Percentiles rank a stretch among this genome's conserved stretches.
Conservation (phyloP, 2,797 vertebrate genomes). For the Pogonophryne albipinna region DNA sequence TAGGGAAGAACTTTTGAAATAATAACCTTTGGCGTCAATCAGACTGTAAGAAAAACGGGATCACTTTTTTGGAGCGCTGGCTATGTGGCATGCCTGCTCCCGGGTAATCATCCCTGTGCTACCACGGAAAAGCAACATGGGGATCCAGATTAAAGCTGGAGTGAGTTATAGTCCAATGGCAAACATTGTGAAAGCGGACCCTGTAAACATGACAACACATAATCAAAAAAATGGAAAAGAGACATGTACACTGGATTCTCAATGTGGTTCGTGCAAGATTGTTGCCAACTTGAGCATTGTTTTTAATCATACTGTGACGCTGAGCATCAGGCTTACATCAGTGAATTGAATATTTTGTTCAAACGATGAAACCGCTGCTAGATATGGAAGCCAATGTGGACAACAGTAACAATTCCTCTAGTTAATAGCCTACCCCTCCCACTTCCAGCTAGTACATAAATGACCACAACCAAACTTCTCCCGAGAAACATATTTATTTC, state of each 20-base stretch:
- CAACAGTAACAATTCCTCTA: slow-evolving; percentile 12
- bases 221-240: slow-evolving; percentile 16
- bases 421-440: slow-evolving; percentile 21
- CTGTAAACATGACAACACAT: slow-evolving; percentile 42
- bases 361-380: slow-evolving; percentile 17
- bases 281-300: slow-evolving; percentile 20
- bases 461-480: slow-evolving; percentile 12
- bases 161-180: slow-evolving; percentile 32
- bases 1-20: slow-evolving; percentile 54
- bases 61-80: slow-evolving; percentile 32
- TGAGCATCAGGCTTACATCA: slow-evolving; percentile 7
- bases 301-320: slow-evolving; percentile 2
- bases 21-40: slow-evolving; percentile 60
- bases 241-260: slow-evolving; percentile 11
- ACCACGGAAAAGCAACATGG: slow-evolving; percentile 51
- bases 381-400: slow-evolving; percentile 17
- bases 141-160: slow-evolving; percentile 47
- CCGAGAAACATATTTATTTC: not conserved
- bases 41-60: slow-evolving; percentile 50
- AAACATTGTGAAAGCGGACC: slow-evolving; percentile 39
- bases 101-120: slow-evolving; percentile 50
- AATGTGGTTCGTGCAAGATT: slow-evolving; percentile 5
- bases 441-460: slow-evolving; percentile 7
- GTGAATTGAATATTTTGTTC: slow-evolving; percentile 39
- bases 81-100: slow-evolving; percentile 33